Evolutionary conservation across 2,797 vertebrate species (phyloP), one percentile per base, ranked within the genome.

Genomic region (Meriones psammophilus): DNA sequence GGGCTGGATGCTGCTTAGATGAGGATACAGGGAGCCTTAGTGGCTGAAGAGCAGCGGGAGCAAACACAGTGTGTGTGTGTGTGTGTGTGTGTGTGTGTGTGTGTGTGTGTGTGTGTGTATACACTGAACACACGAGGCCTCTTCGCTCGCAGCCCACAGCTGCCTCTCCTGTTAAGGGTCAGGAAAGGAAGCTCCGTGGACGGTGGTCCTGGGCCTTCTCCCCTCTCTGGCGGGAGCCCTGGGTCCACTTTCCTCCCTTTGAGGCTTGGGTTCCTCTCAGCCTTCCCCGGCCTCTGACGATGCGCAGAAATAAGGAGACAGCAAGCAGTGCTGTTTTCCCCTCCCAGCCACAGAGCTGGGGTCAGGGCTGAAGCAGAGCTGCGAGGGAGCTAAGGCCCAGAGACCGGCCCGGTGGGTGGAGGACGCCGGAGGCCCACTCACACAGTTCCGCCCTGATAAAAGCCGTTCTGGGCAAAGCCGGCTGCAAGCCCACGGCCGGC

Each of bases 151-250:
- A 3, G 26, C 73, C 15, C 3, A 50, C 56, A 17, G 56, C 56
- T 17, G 30, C 66, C 28, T 85, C 28, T 73, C 74, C 78, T 5
- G 74, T 28, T 85, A 56, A 71, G 0, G 20, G 36, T 24, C 77
- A n/a, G 56, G 28, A 83, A 28, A 24, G 18, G 5, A 78, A 54
- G 78, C 80, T 76, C 2, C 4, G 85, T 54, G 86, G 24, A 15
- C 0, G 5, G n/a, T 50, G 79, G 69, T 83, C 50, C 12, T 54
- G 0, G 4, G 84, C 84, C 58, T 26, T 79, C 80, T 66, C 77
- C 60, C 80, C 62, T 95, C 93, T 88, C 94, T 94, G 85, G n/a
- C 66, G 62, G 69, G 66, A 73, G 80, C 84, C 60, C 68, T 24
- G 69, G 64, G 54, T 91, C 74, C 64, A n/a, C 39, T 74, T 62